Evolutionary conservation across 2,797 vertebrate species (phyloP).

Genomic region (Centroberyx gerrardi): DNA sequence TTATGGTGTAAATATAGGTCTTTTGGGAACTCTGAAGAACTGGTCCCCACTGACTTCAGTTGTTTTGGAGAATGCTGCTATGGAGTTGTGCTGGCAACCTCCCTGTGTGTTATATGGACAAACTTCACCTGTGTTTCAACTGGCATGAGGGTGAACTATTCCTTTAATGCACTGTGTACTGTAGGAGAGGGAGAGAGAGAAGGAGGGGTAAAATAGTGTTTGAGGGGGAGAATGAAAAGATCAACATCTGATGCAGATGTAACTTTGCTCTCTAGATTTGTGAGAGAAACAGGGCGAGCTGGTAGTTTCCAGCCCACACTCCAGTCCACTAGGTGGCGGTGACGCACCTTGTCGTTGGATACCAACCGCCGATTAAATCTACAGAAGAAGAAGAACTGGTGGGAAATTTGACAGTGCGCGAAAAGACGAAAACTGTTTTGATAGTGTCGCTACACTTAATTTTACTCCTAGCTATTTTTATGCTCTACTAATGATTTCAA

Average conservation of each 20-base stretch:
- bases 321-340: slow-evolving; percentile 43
- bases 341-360: not conserved
- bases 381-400: slow-evolving; percentile 60
- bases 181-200: not conserved
- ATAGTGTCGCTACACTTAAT: not conserved
- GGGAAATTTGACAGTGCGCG: slow-evolving; percentile 77
- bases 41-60: no score
- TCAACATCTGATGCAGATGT: not conserved
- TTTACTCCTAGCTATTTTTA: not conserved
- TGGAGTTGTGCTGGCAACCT: no score
- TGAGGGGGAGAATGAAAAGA: not conserved
- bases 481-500: not conserved
- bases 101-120: no score
- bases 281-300: not conserved
- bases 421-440: not conserved
- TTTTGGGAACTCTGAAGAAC: no score
- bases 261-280: not conserved
- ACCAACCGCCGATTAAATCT: rapidly evolving
- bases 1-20: no score
- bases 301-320: no score
- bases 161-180: not conserved
- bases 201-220: not conserved
- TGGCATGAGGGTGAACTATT: no score
- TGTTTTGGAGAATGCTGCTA: no score
- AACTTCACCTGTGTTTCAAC: no score